Evolutionary conservation across 2,797 vertebrate genomes (phyloP).

Genomic region (Alosa sapidissima): DNA sequence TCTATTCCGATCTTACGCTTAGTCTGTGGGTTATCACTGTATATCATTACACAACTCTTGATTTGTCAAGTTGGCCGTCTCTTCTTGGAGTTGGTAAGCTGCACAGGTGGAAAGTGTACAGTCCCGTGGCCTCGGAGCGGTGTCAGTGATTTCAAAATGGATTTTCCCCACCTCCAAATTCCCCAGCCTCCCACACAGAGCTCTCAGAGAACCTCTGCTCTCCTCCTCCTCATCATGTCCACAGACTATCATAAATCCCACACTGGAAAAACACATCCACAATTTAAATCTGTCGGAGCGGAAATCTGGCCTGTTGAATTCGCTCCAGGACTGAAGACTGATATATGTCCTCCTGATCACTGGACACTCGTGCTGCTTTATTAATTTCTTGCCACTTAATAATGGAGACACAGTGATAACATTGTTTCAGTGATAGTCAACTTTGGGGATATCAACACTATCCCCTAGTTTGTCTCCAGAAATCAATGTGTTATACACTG

Average conservation of each 20-base stretch:
- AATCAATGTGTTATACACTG: neutral
- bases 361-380: neutral
- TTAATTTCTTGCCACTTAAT: neutral
- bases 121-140: neutral
- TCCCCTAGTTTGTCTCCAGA: neutral
- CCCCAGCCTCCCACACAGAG: slow-evolving; percentile 30
- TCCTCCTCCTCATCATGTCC: neutral
- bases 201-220: neutral
- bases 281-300: slow-evolving; percentile 29
- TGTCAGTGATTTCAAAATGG: neutral
- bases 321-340: neutral
- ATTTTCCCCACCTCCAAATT: slow-evolving; percentile 31
- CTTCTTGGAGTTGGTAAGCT: neutral
- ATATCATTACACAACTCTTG: neutral
- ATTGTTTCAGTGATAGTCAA: neutral
- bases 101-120: slow-evolving; percentile 15
- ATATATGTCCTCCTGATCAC: neutral
- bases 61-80: neutral
- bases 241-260: slow-evolving; percentile 18
- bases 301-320: slow-evolving; percentile 6
- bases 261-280: slow-evolving; percentile 36
- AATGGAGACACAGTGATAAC: slow-evolving; percentile 28
- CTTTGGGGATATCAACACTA: neutral
- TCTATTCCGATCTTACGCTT: neutral
- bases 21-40: neutral